Evolutionary conservation across 1,140 invertebrate genomes (phyloP), one percentile per base, ranked within the genome.

Genomic region (Drosophila triauraria): DNA sequence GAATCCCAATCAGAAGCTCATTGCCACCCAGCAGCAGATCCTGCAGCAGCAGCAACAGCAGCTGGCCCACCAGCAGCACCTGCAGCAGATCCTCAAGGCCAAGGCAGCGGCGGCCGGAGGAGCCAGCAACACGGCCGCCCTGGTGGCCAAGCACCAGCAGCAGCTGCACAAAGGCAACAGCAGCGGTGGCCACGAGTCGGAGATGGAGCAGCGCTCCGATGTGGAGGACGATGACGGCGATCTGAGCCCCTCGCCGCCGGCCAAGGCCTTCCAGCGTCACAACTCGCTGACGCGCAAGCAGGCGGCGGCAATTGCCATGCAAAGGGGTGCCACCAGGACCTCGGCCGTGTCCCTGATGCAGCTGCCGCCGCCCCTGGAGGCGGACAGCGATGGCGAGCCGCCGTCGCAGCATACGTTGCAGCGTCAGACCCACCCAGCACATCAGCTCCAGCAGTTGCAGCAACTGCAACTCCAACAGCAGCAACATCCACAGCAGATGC

Each of bases 311-410:
- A 94, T 93, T 70, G 86, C 94, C 61, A 91, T 94, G 83, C 93
- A 94, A 15, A 91, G 94, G 44, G 84, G 84, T 0, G 93, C 90
- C 56, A 83, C 93, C 65, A 92, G 94, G 70, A 91, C 94, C 80
- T 92, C 94, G 43, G 93, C 94, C 15, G 96, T 97, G 17, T 96
- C 96, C 23, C 93, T 97, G 35, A 96, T 96, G 8, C 96, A 97
- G 85, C 93, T 97, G 46, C 97, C 97, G 44, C 97, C 97, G 23
- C 96, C 97, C 4, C 94, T 97, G 40, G 97, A 97, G 91, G 95
- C 95, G 54, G 85, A 90, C 53, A 96, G 91, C 61, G 96, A 96
- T 58, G 94, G 95, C 13, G 96, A 96, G 65, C 57, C 67, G 23
- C 35, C 47, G 1, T 50, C 80, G 35, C 76, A 75, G 38, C 80